Conservation (phyloP, 2,113 vertebrate species). For the Cottus gobio region DNA sequence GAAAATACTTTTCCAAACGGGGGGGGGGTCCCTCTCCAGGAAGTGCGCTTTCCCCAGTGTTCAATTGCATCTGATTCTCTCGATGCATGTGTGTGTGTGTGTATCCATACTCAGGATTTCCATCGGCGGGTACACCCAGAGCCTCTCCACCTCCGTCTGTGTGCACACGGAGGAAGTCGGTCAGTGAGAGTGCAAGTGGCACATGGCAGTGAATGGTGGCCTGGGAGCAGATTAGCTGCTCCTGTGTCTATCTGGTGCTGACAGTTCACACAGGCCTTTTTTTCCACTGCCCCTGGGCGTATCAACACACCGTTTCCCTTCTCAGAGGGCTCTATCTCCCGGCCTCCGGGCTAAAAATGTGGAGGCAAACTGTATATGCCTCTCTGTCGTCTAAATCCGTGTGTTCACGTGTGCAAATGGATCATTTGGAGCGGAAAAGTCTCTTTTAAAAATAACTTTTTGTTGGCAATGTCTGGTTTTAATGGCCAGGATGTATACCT, state of each 20-base stretch:
- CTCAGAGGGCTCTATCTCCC: slow-evolving; percentile 75
- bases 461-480: not conserved
- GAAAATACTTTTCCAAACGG: slow-evolving; percentile 43
- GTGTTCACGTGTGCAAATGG: not conserved
- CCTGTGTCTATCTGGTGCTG: slow-evolving; percentile 82
- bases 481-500: not conserved
- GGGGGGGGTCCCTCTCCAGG: slow-evolving; percentile 39
- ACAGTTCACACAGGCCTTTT: slow-evolving; percentile 84
- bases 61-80: slow-evolving; percentile 54
- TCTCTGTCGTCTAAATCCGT: not conserved
- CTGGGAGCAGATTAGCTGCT: slow-evolving; percentile 78
- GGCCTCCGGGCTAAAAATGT: slow-evolving; percentile 50
- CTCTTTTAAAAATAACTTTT: not conserved
- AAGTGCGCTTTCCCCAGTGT: slow-evolving; percentile 60
- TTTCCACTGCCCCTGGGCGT: slow-evolving; percentile 81
- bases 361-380: slow-evolving; percentile 22
- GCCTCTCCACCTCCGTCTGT: slow-evolving; percentile 49
- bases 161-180: slow-evolving; percentile 67
- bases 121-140: slow-evolving; percentile 67
- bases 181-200: slow-evolving; percentile 78
- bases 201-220: slow-evolving; percentile 68
- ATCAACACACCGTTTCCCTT: slow-evolving; percentile 83
- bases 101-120: slow-evolving; percentile 74
- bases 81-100: slow-evolving; percentile 48
- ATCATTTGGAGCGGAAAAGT: not conserved